Evolutionary conservation across 2,888 invertebrate species (phyloP).

Genomic region (Philereme vetulata): DNA sequence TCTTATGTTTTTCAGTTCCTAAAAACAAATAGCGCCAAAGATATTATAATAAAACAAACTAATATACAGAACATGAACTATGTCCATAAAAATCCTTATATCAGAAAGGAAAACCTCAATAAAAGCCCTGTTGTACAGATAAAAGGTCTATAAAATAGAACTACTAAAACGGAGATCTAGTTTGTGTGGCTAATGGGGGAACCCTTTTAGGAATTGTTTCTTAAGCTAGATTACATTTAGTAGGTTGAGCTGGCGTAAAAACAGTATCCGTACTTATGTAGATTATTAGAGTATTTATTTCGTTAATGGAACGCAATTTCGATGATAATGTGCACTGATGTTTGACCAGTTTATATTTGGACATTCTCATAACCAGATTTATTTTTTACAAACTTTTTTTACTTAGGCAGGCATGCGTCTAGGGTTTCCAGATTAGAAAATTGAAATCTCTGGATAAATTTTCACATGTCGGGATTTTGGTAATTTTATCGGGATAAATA

Average conservation of each 20-base stretch:
- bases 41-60: not conserved
- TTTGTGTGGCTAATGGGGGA: constrained; percentile 28
- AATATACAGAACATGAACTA: constrained; percentile 1
- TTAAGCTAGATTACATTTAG: constrained; percentile 24
- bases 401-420: too few relatives aligned
- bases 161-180: constrained; percentile 18
- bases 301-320: not conserved
- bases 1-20: not conserved
- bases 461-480: too few relatives aligned
- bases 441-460: too few relatives aligned
- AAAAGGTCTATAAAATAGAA: constrained; percentile 26
- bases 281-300: constrained; percentile 10
- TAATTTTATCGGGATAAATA: too few relatives aligned
- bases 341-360: not conserved
- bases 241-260: constrained; percentile 17
- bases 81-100: constrained; percentile 11
- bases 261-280: constrained; percentile 7
- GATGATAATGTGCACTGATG: not conserved
- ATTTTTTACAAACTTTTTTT: too few relatives aligned
- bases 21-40: not conserved
- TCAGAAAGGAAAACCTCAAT: constrained; percentile 18
- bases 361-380: too few relatives aligned
- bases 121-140: constrained; percentile 22
- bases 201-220: constrained; percentile 27
- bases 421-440: too few relatives aligned